Percentiles rank a stretch among this genome's conserved stretches.
These are phyloP conservation scores for Euspilapteryx auroguttella DNA, from an alignment of 2,888 invertebrate genomes.

Conservation along the genomic window DNA sequence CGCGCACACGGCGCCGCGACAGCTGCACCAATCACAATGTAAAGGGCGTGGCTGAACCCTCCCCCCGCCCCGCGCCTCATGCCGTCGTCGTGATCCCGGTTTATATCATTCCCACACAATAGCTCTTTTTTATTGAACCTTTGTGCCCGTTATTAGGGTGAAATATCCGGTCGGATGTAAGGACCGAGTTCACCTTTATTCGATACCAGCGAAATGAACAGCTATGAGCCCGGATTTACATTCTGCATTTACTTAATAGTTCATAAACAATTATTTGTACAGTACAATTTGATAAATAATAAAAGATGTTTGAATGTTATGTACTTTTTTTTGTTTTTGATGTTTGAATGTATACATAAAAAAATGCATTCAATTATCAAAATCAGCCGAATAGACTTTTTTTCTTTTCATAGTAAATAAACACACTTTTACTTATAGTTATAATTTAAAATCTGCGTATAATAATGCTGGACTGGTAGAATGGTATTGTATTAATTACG, in stretches of 20 bases:
- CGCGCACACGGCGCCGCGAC: conserved; percentile 29
- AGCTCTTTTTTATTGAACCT: conserved; percentile 49
- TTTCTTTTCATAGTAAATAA: too few relatives aligned
- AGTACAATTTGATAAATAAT: too few relatives aligned
- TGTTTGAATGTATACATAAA: too few relatives aligned
- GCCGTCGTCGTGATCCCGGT: conserved; percentile 32
- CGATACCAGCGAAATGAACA: conserved; percentile 27
- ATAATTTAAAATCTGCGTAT: too few relatives aligned
- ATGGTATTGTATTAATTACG: too few relatives aligned
- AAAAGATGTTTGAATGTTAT: too few relatives aligned
- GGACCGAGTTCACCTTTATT: conserved; percentile 47
- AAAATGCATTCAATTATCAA: conserved; percentile 2
- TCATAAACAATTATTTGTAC: too few relatives aligned
- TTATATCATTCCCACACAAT: conserved; percentile 51
- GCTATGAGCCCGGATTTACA: conserved; percentile 28
- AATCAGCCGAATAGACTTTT: conserved; percentile 2
- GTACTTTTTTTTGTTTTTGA: too few relatives aligned
- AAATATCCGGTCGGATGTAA: conserved; percentile 60
- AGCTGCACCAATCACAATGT: conserved; percentile 61
- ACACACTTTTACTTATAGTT: too few relatives aligned
- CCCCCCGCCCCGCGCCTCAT: conserved; percentile 16
- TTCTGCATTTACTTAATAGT: too few relatives aligned
- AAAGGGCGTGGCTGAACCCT: conserved; percentile 40
- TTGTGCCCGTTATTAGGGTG: conserved; percentile 51
- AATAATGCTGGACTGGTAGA: too few relatives aligned